Conservation (phyloP, 2,888 invertebrate genomes). For the Pristionchus arcanus region DNA sequence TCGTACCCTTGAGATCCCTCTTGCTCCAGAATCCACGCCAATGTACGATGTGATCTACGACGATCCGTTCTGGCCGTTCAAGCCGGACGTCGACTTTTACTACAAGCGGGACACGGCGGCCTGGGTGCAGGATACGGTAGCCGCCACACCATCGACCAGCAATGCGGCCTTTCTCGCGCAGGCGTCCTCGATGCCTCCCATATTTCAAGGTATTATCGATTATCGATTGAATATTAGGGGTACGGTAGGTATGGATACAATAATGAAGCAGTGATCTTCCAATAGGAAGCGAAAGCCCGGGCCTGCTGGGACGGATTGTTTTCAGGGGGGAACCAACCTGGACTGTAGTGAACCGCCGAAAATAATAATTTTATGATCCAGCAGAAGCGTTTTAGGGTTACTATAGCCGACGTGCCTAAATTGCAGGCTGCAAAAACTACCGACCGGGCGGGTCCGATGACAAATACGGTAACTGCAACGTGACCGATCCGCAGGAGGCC, state of each 20-base stretch:
- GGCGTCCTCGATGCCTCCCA: not conserved
- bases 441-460: constrained; percentile 44
- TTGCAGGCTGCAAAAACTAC: constrained; percentile 32
- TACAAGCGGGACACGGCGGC: constrained; percentile 37
- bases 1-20: not conserved
- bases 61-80: constrained; percentile 50
- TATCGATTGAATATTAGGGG: not conserved
- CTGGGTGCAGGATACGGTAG: not conserved
- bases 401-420: not conserved
- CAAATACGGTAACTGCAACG: constrained; percentile 42
- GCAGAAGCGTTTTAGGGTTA: not conserved
- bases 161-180: not conserved
- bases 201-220: constrained; percentile 19
- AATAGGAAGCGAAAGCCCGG: no score
- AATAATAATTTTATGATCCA: not conserved
- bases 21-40: not conserved
- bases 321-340: no score
- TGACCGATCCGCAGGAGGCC: constrained; percentile 2
- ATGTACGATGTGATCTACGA: constrained; percentile 26
- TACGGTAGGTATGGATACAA: not conserved
- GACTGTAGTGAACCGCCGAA: no score
- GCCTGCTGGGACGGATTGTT: no score
- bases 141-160: constrained; percentile 30
- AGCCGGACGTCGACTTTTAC: constrained; percentile 29
- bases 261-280: not conserved